A percentile compares a stretch with the other conserved stretches of the same genome.
Conservation (phyloP, 2,113 vertebrate species). For the Xenopus borealis region DNA sequence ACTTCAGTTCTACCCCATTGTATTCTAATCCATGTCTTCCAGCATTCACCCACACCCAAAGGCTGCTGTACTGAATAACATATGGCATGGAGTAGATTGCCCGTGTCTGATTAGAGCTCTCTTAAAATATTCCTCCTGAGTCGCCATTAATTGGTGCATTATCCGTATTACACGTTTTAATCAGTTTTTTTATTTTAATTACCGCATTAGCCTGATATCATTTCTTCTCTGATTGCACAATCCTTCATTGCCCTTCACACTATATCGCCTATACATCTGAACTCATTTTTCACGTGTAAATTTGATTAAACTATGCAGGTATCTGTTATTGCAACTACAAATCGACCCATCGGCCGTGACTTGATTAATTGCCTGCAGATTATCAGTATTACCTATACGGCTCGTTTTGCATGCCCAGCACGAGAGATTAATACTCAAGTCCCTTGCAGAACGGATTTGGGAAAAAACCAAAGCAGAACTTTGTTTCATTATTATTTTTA, state of each 20-base stretch:
- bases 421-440: neutral
- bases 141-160: neutral
- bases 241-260: constrained; percentile 47
- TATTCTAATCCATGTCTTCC: too few relatives aligned
- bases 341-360: constrained; percentile 40
- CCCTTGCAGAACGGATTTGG: neutral
- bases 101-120: too few relatives aligned
- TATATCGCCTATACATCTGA: constrained; percentile 17
- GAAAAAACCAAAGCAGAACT: too few relatives aligned
- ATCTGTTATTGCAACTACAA: constrained; percentile 46
- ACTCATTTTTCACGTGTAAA: constrained; percentile 43
- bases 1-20: too few relatives aligned
- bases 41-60: too few relatives aligned
- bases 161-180: constrained; percentile 2
- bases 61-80: too few relatives aligned
- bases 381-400: constrained; percentile 29
- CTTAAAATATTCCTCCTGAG: too few relatives aligned
- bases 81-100: too few relatives aligned
- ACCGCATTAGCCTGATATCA: constrained; percentile 8
- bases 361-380: constrained; percentile 17
- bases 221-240: constrained; percentile 32
- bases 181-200: constrained; percentile 23
- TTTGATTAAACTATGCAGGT: constrained; percentile 49
- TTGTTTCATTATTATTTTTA: too few relatives aligned
- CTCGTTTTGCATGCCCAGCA: neutral